Base-by-base conservation (phyloP, 2,888 invertebrate genomes). In the Gastrophysa polygoni region DNA sequence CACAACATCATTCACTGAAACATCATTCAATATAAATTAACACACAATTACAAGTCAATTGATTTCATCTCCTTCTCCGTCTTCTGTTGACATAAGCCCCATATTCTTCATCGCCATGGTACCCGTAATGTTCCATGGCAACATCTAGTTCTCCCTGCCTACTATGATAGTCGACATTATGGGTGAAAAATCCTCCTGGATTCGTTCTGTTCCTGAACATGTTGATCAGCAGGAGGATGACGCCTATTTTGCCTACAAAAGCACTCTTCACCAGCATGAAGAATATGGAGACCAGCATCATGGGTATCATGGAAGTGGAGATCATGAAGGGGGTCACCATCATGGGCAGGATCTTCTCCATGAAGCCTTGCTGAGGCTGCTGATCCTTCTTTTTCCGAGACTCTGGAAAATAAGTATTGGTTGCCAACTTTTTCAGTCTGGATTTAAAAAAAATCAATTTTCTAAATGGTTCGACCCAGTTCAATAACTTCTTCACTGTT, bases 311-410 rank as follows among this genome's bases (percentile, higher is more conserved):
- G 0, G 88, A 83, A 0, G 89, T 88, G 73, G 90, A 90, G 55
- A 90, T 83, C 64, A 90, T 79, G 77, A 90, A 90, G 0, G 91
- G 91, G 74, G 89, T 82, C n/a, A 89, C 85, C 77, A 91, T 87
- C 70, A 90, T 80, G 0, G 90, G 89, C 58, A 90, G 78, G 43
- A 89, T 83, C 69, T 82, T 84, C 67, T 86, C 82, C 73, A 90
- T 80, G 66, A 89, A 75, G 57, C 86, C 64, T 85, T 73, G 86
- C 86, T 68, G 57, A 29, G 59, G 86, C 64, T 49, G n/a, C n/a
- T n/a, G n/a, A n/a, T n/a, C n/a, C 32, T 62, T 43, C 21, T 47
- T 48, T 34, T 60, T 59, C 3, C 57, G 24, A 10, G 57, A 43
- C 21, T 59, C 54, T 59, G 47, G 10, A 48, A 59, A n/a, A n/a